A percentile compares a stretch with the other conserved stretches of the same genome.
Conservation (phyloP, 2,888 invertebrate genomes). For the Geotrupes spiniger region DNA sequence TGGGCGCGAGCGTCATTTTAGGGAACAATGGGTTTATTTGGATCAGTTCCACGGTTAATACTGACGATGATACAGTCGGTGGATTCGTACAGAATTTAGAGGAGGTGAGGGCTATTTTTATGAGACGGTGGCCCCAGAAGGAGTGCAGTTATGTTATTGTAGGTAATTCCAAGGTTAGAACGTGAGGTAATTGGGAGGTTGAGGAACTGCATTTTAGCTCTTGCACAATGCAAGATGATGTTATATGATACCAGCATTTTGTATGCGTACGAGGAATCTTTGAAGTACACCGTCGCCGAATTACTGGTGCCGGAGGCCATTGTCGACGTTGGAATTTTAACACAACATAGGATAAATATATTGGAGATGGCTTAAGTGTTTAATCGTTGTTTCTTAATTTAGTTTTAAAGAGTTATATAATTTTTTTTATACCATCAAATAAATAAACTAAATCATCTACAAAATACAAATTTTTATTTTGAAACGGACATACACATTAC, state of each 20-base stretch:
- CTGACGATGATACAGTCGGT: constrained; percentile 64
- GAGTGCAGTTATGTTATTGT: too few relatives aligned
- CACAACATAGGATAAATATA: constrained; percentile 68
- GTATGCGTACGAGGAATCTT: constrained; percentile 87
- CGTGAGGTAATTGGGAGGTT: constrained; percentile 86
- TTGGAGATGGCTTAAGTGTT: constrained; percentile 21
- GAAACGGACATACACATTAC: neutral
- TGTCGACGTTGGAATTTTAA: constrained; percentile 76
- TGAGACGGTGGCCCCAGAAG: too few relatives aligned
- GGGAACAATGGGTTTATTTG: constrained; percentile 97
- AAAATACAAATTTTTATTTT: too few relatives aligned
- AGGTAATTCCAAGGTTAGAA: constrained; percentile 66
- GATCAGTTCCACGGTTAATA: constrained; percentile 72
- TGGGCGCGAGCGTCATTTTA: constrained; percentile 88
- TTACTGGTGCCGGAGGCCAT: constrained; percentile 81
- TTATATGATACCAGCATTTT: constrained; percentile 89
- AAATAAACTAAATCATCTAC: too few relatives aligned
- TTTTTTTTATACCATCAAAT: too few relatives aligned
- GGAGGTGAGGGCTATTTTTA: too few relatives aligned
- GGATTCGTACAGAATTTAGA: constrained; percentile 77
- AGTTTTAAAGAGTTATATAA: neutral
- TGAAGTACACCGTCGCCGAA: constrained; percentile 75
- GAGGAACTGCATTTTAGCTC: constrained; percentile 83
- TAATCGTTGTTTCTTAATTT: too few relatives aligned
- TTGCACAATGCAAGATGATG: constrained; percentile 85